Percentiles rank a stretch among this genome's conserved stretches.
phyloP scores from a whole-genome alignment of 2,113 vertebrate genomes.

The Microtus oregoni region DNA sequence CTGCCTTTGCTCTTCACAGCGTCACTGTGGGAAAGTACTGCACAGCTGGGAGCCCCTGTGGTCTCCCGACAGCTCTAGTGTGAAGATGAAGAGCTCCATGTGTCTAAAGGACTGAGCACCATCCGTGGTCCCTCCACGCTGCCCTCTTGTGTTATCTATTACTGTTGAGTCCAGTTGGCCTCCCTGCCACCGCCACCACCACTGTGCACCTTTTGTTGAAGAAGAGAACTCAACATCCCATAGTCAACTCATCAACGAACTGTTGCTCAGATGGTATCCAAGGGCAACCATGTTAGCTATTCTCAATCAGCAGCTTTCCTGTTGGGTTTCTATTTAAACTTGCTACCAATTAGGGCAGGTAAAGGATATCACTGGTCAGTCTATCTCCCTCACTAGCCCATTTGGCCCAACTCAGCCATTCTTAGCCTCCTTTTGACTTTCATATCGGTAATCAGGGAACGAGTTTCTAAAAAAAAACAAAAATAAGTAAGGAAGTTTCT shows the following conservation, averaged over 20 bases:
- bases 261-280: background rate
- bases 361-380: background rate
- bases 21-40: background rate
- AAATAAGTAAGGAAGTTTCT: background rate
- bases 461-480: background rate
- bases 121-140: rapidly evolving
- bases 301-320: background rate
- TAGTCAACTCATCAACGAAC: too few species aligned
- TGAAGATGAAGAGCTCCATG: background rate
- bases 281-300: too few species aligned
- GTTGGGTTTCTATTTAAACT: background rate
- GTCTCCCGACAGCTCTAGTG: background rate
- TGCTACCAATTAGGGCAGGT: background rate
- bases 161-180: background rate
- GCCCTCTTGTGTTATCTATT: too few species aligned
- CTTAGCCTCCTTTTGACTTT: rapidly evolving
- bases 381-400: background rate
- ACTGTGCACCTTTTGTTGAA: background rate
- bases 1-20: background rate
- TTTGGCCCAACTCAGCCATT: rapidly evolving
- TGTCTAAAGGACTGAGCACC: rapidly evolving
- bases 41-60: background rate
- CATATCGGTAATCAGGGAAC: background rate
- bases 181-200: background rate
- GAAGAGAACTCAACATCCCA: background rate